phyloP scores from a whole-genome alignment of 2,888 invertebrate genomes.

The Netelia virgata region DNA sequence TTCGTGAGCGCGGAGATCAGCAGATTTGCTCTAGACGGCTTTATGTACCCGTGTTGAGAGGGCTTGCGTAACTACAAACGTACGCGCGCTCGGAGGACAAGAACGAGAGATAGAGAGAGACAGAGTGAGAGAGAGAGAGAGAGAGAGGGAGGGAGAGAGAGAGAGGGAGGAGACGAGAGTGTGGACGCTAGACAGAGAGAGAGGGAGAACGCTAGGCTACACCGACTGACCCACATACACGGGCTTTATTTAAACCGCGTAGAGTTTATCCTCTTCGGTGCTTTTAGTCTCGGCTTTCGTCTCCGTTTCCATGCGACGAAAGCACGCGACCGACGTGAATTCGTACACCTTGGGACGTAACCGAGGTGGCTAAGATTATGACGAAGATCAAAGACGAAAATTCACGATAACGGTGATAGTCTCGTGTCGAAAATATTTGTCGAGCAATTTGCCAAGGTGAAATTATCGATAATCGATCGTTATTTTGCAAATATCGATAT shows the following conservation, averaged over 20 bases:
- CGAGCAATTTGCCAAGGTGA: no score
- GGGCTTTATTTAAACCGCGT: conserved; percentile 84
- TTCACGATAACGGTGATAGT: not conserved
- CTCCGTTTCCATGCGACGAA: conserved; percentile 69
- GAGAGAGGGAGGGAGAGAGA: conserved; percentile 23
- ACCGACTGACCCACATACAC: conserved; percentile 84
- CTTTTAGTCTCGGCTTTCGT: conserved; percentile 81
- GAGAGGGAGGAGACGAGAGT: conserved; percentile 38
- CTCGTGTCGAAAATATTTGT: no score
- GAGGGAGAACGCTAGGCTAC: conserved; percentile 73
- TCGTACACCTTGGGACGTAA: conserved; percentile 35
- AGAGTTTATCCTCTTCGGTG: conserved; percentile 80
- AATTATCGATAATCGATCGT: no score
- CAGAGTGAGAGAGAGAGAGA: no score
- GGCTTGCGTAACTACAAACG: conserved; percentile 64
- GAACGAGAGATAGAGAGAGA: conserved; percentile 16
- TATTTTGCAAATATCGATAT: no score
- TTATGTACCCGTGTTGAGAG: conserved; percentile 35
- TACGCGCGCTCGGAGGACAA: conserved; percentile 18
- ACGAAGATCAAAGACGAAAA: not conserved
- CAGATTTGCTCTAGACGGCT: conserved; percentile 59
- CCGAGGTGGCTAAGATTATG: not conserved
- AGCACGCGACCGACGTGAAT: conserved; percentile 53
- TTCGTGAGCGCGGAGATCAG: conserved; percentile 50
- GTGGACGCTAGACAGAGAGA: conserved; percentile 68